A percentile compares a stretch with the other conserved stretches of the same genome.
Evolutionary conservation across 2,113 vertebrate genomes (phyloP).

Genomic region (Apaloderma vittatum): DNA sequence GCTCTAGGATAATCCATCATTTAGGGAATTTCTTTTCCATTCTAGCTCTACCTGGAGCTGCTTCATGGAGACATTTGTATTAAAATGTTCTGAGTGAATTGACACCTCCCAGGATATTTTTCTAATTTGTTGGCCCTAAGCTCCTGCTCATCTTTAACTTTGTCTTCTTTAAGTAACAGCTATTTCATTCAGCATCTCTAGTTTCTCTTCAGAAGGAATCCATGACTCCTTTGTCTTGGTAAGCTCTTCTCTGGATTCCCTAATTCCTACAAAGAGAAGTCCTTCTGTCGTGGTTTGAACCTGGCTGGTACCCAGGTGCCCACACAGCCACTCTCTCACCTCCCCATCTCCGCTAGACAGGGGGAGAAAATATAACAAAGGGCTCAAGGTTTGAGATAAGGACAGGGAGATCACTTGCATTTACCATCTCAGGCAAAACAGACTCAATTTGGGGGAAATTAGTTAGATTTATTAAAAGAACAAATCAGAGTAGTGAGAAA

Average conservation of each 20-base stretch:
- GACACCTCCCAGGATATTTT: background rate
- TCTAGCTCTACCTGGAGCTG: background rate
- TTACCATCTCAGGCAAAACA: too few relatives aligned
- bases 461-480: too few relatives aligned
- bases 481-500: too few relatives aligned
- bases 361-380: too few relatives aligned
- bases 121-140: background rate
- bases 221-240: background rate
- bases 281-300: too few relatives aligned
- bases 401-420: too few relatives aligned
- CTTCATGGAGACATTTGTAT: background rate
- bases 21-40: background rate
- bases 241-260: background rate
- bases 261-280: background rate
- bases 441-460: too few relatives aligned
- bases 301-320: too few relatives aligned
- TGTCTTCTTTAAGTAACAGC: background rate
- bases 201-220: background rate
- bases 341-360: too few relatives aligned
- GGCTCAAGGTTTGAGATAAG: too few relatives aligned
- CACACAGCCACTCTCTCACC: too few relatives aligned
- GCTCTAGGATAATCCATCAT: background rate
- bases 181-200: background rate
- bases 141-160: background rate
- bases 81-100: background rate